Percentiles rank a stretch among this genome's conserved stretches.
These are phyloP conservation scores for Hirtodrosophila alboralis DNA, from an alignment of 2,888 invertebrate genomes.

Conservation along the genomic window DNA sequence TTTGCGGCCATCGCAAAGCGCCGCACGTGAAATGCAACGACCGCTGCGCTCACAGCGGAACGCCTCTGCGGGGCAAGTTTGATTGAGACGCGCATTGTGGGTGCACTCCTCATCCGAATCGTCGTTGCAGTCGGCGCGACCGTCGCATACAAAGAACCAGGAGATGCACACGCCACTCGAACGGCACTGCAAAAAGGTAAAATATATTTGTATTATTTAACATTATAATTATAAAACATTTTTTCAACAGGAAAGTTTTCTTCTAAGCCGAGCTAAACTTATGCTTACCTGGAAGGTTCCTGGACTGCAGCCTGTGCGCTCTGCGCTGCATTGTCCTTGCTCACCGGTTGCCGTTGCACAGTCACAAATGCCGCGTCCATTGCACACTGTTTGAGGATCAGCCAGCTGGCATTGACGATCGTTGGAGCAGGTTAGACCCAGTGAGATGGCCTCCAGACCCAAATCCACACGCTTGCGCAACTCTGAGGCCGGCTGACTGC, in stretches of 20 bases:
- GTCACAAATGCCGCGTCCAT: constrained; percentile 87
- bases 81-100: constrained; percentile 83
- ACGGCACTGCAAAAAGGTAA: constrained; percentile 88
- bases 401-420: constrained; percentile 92
- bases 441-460: constrained; percentile 86
- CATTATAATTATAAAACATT: too few species aligned
- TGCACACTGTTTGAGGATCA: constrained; percentile 91
- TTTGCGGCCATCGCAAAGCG: constrained; percentile 91
- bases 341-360: constrained; percentile 88
- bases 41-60: constrained; percentile 89
- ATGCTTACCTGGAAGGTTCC: constrained; percentile 90
- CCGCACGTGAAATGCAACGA: constrained; percentile 90
- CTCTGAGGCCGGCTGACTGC: constrained; percentile 69
- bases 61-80: constrained; percentile 88
- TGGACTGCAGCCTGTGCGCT: constrained; percentile 90
- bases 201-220: neutral
- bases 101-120: constrained; percentile 94
- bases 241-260: too few species aligned
- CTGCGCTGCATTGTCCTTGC: constrained; percentile 88
- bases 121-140: constrained; percentile 91
- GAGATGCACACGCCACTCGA: constrained; percentile 94
- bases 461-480: constrained; percentile 83
- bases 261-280: too few species aligned
- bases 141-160: constrained; percentile 96
- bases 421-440: constrained; percentile 90